Conservation (phyloP, 2,888 invertebrate genomes). For the Suillia variegata region DNA sequence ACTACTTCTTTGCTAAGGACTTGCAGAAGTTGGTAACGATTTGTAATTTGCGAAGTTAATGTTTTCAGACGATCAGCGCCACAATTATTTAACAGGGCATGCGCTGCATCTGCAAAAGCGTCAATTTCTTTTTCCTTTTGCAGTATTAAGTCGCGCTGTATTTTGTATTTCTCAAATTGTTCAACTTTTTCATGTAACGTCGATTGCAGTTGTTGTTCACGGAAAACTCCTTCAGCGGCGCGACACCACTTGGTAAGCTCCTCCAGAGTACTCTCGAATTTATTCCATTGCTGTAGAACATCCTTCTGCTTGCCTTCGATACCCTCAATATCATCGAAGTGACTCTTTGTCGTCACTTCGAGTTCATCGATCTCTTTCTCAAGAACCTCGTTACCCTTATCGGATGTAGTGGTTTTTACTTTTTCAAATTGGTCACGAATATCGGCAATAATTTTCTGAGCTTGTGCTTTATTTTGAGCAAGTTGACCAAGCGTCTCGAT, state of each 20-base stretch:
- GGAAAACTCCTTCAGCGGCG: slow-evolving; percentile 79
- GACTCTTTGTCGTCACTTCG: slow-evolving; percentile 70
- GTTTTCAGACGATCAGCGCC: slow-evolving; percentile 86
- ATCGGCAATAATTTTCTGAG: slow-evolving; percentile 70
- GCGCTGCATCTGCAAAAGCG: slow-evolving; percentile 87
- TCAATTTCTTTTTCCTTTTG: slow-evolving; percentile 86
- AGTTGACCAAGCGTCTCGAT: slow-evolving; percentile 70
- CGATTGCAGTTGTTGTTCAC: slow-evolving; percentile 83
- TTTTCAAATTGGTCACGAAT: slow-evolving; percentile 70
- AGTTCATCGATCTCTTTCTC: slow-evolving; percentile 75
- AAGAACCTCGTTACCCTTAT: slow-evolving; percentile 75
- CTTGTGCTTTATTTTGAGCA: slow-evolving; percentile 71
- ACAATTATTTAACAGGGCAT: slow-evolving; percentile 80
- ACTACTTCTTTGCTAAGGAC: slow-evolving; percentile 84
- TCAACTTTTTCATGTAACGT: slow-evolving; percentile 80
- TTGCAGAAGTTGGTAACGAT: slow-evolving; percentile 81
- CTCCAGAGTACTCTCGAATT: slow-evolving; percentile 83
- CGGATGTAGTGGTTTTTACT: slow-evolving; percentile 80
- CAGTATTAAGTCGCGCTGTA: slow-evolving; percentile 76
- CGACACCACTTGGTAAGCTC: slow-evolving; percentile 86
- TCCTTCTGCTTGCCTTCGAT: slow-evolving; percentile 76
- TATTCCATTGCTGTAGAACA: slow-evolving; percentile 81
- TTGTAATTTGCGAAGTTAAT: slow-evolving; percentile 86
- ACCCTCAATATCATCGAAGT: slow-evolving; percentile 70
- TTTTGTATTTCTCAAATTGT: slow-evolving; percentile 74